Evolutionary conservation across 2,888 invertebrate species (phyloP).

Genomic region (Nomada fucata): DNA sequence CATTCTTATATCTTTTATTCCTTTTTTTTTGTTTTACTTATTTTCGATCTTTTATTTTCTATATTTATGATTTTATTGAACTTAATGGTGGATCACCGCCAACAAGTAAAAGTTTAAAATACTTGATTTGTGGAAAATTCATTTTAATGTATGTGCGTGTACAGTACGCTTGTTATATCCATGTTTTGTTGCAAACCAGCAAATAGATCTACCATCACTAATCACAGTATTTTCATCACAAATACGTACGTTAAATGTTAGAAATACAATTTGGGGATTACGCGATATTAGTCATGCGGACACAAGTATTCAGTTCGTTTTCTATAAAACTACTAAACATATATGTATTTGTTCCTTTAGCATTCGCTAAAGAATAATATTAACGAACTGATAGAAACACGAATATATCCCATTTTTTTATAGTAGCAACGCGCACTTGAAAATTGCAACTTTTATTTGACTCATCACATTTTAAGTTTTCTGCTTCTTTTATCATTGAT

Average conservation of each 20-base stretch:
- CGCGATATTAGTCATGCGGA: constrained; percentile 32
- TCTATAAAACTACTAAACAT: constrained; percentile 25
- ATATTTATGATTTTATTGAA: constrained; percentile 38
- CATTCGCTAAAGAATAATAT: constrained; percentile 28
- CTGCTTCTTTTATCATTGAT: neutral
- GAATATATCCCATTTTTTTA: neutral
- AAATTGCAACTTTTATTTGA: constrained; percentile 8
- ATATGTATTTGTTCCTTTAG: constrained; percentile 9
- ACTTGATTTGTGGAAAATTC: constrained; percentile 56
- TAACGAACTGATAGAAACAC: constrained; percentile 32
- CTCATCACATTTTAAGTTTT: constrained; percentile 19
- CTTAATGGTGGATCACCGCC: constrained; percentile 17
- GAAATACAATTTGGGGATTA: constrained; percentile 51
- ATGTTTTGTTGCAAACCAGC: constrained; percentile 45
- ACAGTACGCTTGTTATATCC: constrained; percentile 32
- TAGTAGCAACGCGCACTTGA: neutral
- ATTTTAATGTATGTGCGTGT: constrained; percentile 54
- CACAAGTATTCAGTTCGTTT: constrained; percentile 28
- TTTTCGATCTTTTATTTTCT: constrained; percentile 18
- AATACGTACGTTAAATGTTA: constrained; percentile 46
- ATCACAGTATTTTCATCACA: constrained; percentile 63
- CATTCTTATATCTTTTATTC: constrained; percentile 3
- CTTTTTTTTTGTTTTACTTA: constrained; percentile 23
- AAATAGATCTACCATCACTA: constrained; percentile 53
- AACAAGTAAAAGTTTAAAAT: constrained; percentile 44